Conservation (phyloP, 2,113 vertebrate species). For the Etia nguti region DNA sequence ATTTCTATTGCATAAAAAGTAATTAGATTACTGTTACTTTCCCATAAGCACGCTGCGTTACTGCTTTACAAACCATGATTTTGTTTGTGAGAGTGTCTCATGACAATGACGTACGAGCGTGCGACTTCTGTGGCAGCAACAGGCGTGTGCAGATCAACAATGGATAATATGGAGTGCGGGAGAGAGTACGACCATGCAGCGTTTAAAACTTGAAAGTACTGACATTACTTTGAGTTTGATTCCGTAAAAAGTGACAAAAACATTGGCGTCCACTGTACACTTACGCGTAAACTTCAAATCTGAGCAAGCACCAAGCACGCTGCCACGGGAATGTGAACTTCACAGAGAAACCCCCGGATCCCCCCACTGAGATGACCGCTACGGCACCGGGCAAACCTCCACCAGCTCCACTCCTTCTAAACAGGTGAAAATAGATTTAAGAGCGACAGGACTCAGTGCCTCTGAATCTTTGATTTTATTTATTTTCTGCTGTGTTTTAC, state of each 20-base stretch:
- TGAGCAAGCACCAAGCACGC: not conserved
- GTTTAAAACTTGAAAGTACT: not conserved
- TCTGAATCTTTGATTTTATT: not conserved
- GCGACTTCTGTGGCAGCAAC: not conserved
- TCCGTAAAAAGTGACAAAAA: not conserved
- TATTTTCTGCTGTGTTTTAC: not conserved
- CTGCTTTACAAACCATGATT: no score
- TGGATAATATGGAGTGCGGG: not conserved
- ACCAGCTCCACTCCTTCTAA: not conserved
- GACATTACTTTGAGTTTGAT: not conserved
- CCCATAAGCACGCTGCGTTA: no score
- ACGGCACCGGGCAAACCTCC: not conserved
- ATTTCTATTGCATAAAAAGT: no score
- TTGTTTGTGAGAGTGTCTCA: no score
- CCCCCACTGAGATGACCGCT: not conserved
- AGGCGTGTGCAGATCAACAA: not conserved
- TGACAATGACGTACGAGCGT: no score
- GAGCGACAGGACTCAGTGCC: not conserved
- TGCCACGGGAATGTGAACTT: not conserved
- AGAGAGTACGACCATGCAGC: not conserved
- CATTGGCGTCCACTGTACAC: not conserved
- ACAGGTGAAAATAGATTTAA: not conserved
- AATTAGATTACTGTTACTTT: no score
- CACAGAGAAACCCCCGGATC: not conserved
- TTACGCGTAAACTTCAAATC: not conserved